phyloP scores from a whole-genome alignment of 2,888 invertebrate species.

The Phyto melanocephala region DNA sequence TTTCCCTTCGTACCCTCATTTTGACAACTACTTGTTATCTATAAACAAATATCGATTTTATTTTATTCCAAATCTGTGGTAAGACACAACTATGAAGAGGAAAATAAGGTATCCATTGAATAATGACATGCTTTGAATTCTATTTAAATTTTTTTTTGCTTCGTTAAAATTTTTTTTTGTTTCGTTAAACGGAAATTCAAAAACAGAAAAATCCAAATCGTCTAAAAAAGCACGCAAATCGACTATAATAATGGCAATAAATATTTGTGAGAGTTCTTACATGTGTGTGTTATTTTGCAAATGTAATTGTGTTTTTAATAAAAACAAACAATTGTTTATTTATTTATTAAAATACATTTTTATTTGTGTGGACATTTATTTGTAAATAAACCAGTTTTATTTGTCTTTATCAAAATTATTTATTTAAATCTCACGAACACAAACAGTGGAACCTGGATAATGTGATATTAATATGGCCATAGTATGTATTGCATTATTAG shows the following conservation, averaged over 20 bases:
- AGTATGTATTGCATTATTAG: no score
- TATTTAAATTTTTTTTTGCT: not conserved
- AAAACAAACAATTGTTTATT: not conserved
- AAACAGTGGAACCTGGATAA: not conserved
- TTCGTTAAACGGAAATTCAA: no score
- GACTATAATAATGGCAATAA: slow-evolving; percentile 26
- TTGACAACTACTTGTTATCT: not conserved
- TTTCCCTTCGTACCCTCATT: not conserved
- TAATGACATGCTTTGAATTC: not conserved
- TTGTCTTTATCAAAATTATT: not conserved
- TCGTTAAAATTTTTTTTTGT: no score
- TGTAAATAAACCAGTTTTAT: not conserved
- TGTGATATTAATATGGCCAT: no score
- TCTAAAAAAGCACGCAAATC: slow-evolving; percentile 23
- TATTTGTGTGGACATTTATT: slow-evolving; percentile 13
- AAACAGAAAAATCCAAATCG: no score
- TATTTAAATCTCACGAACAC: not conserved
- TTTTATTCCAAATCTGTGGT: not conserved
- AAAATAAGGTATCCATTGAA: no score
- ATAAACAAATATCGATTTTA: slow-evolving; percentile 10
- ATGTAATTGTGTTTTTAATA: not conserved
- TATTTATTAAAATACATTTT: slow-evolving; percentile 25
- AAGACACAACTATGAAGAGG: no score
- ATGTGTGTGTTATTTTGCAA: not conserved
- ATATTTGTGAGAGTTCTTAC: not conserved